These are phyloP conservation scores for Nemurella pictetii DNA, from an alignment of 2,888 invertebrate genomes.

Conservation along the genomic window DNA sequence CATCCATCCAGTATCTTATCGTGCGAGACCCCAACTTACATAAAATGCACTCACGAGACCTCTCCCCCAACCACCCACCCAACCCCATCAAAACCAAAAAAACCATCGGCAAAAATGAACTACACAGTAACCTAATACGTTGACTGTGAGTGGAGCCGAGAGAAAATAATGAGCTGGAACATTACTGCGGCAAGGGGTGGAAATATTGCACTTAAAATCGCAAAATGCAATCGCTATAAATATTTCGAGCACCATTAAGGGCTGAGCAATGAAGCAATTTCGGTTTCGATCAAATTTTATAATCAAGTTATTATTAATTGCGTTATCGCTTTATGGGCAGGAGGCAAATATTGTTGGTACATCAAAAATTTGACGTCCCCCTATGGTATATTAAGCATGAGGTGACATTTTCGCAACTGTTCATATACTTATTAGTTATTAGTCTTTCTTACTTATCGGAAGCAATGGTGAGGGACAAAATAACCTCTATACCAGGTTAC, in stretches of 20 bases:
- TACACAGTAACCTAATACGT: background rate
- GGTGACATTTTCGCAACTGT: no score
- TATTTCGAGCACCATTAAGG: background rate
- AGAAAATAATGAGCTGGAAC: conserved; percentile 15
- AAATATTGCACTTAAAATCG: conserved; percentile 3
- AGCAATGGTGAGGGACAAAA: no score
- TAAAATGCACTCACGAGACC: conserved; percentile 24
- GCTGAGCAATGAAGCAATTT: background rate
- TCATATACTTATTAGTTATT: no score
- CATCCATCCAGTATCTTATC: conserved; percentile 15
- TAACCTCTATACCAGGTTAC: no score
- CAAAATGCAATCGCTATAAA: background rate
- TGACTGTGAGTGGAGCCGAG: background rate
- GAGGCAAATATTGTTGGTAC: no score
- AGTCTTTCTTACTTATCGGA: no score
- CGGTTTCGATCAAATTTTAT: background rate
- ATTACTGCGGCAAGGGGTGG: background rate
- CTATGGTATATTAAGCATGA: no score
- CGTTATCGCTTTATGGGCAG: background rate
- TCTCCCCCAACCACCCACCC: background rate
- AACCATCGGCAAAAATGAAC: background rate
- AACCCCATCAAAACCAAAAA: background rate
- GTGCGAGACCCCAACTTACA: conserved; percentile 23
- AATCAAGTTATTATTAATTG: background rate
- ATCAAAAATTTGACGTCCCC: no score